Evolutionary conservation across 2,888 invertebrate species (phyloP), one percentile per base, ranked within the genome.

Genomic region (Drosophila putrida): DNA sequence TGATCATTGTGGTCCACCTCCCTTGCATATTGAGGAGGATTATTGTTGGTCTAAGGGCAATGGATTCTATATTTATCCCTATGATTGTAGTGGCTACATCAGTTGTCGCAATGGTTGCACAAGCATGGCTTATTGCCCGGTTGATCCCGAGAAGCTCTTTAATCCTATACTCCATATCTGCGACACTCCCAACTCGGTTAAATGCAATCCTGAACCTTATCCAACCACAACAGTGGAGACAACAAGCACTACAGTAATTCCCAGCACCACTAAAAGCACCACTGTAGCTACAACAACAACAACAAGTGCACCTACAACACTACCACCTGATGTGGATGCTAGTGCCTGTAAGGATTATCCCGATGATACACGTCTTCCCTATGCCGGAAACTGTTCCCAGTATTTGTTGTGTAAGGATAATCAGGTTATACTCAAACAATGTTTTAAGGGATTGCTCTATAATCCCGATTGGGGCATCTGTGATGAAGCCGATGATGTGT

Each of bases 401-500:
- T 91, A 72, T 33, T 66, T 91, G 20, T 50, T 68, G 4, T 91
- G 91, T 27, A 44, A 58, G 25, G 36, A 77, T 15, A 58, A 71
- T 9, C 46, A 75, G 4, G 75, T 78, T 0, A 6, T 64, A 0
- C n/a, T 89, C 15, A 55, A 64, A 0, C 27, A 75, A 0, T 91
- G 90, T 55, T 73, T 78, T 6, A 53, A 60, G 0, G 36, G 66
- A 4, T 28, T 78, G 70, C 66, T 88, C 0, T 90, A 85, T 5
- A 88, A 89, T 78, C 79, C 87, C 0, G 55, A 73, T 13, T 68
- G 75, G 0, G 41, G 73, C 0, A 82, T 90, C 11, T 90, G 90
- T 15, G 90, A 90, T 39, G 67, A 75, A 1, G 59, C 82, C 0
- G 43, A 70, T 0, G 78, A 82, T 43, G 81, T 82, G 4, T 39